Evolutionary conservation across 1,140 invertebrate genomes (phyloP).

Genomic region (Drosophila arizonae): DNA sequence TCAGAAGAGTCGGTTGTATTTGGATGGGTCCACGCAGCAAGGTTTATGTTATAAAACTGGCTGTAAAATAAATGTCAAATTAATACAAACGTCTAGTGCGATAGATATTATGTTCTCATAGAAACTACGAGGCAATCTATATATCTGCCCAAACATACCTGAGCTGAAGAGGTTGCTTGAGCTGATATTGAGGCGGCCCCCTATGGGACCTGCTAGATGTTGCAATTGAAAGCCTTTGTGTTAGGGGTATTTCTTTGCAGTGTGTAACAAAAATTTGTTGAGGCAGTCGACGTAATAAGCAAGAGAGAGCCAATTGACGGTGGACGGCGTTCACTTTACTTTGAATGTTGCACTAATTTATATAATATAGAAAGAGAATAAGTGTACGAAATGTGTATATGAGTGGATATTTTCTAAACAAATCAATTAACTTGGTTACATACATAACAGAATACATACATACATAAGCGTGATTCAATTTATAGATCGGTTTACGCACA

Average conservation of each 20-base stretch:
- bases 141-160: slow-evolving; percentile 36
- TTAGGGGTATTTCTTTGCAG: slow-evolving; percentile 20
- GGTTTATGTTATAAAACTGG: slow-evolving; percentile 44
- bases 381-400: slow-evolving; percentile 12
- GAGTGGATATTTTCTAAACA: background rate
- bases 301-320: slow-evolving; percentile 46
- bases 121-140: background rate
- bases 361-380: slow-evolving; percentile 36
- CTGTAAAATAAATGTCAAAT: slow-evolving; percentile 42
- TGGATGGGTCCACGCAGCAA: slow-evolving; percentile 42
- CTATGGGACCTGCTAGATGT: slow-evolving; percentile 31
- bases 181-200: slow-evolving; percentile 15
- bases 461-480: background rate
- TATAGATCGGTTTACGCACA: background rate
- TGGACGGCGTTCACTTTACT: slow-evolving; percentile 51
- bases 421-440: background rate
- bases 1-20: slow-evolving; percentile 36
- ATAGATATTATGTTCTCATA: background rate
- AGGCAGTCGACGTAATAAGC: slow-evolving; percentile 50
- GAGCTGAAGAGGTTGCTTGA: slow-evolving; percentile 31
- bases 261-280: slow-evolving; percentile 18
- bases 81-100: slow-evolving; percentile 3
- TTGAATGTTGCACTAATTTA: slow-evolving; percentile 55
- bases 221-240: slow-evolving; percentile 8
- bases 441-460: slow-evolving; percentile 15